Evolutionary conservation across 2,797 vertebrate species (phyloP).

Genomic region (Pantherophis vulpinus): DNA sequence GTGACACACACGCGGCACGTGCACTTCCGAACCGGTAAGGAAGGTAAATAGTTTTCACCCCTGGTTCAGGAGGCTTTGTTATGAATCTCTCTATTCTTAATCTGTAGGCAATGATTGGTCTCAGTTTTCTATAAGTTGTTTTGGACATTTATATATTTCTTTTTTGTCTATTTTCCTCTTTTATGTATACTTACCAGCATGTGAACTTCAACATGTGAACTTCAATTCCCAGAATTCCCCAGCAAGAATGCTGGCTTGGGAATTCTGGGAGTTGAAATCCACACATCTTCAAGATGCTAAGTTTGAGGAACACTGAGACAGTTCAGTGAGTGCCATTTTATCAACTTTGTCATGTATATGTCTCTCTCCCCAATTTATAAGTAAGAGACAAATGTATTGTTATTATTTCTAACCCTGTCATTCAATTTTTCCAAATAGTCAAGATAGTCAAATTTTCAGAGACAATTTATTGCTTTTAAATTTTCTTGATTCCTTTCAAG

Average conservation of each 20-base stretch:
- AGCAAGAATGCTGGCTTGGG: neutral
- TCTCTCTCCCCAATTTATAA: neutral
- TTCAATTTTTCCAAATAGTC: neutral
- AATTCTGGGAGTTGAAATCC: neutral
- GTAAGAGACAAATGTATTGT: neutral
- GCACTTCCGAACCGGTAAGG: no score
- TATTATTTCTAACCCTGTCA: neutral
- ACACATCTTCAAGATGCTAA: neutral
- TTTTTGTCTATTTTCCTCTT: neutral
- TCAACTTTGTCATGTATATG: neutral
- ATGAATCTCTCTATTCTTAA: neutral
- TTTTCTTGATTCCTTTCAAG: neutral
- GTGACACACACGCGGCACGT: accelerated
- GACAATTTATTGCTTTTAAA: neutral
- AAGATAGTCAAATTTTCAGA: neutral
- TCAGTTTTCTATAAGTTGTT: neutral
- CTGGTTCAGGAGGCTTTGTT: neutral
- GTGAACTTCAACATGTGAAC: neutral
- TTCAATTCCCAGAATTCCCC: neutral
- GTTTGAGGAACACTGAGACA: neutral
- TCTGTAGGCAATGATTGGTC: neutral
- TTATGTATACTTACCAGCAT: neutral
- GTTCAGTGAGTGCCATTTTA: neutral
- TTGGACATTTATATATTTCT: neutral
- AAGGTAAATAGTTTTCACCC: no score